These are phyloP conservation scores for Nomada flava DNA, from an alignment of 2,888 invertebrate genomes.

Conservation along the genomic window DNA sequence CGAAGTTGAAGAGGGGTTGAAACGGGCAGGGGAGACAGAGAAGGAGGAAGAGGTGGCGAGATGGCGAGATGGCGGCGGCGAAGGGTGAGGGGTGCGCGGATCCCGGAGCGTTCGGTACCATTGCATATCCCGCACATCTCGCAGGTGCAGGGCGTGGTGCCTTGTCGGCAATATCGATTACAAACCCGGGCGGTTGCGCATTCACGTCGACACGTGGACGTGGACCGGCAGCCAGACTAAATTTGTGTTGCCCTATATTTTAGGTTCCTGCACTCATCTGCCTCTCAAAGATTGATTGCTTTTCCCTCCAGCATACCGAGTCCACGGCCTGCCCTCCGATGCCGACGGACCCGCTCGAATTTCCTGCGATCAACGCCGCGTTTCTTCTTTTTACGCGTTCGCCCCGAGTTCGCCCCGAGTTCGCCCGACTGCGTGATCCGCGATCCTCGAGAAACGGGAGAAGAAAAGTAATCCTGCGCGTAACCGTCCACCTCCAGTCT, in stretches of 20 bases:
- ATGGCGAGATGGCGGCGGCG: background rate
- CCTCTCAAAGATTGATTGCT: conserved; percentile 84
- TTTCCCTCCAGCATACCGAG: conserved; percentile 71
- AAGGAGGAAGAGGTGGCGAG: background rate
- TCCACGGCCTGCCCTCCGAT: conserved; percentile 51
- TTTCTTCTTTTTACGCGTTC: background rate
- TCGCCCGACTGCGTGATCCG: too few relatives aligned
- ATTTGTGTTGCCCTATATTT: conserved; percentile 84
- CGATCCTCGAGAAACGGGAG: too few relatives aligned
- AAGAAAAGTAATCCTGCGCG: too few relatives aligned
- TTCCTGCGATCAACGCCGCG: conserved; percentile 42
- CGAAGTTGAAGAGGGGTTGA: conserved; percentile 29
- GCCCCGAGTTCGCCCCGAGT: too few relatives aligned
- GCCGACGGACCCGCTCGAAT: conserved; percentile 56
- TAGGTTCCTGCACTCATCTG: conserved; percentile 82
- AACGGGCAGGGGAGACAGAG: conserved; percentile 5
- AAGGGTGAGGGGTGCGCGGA: conserved; percentile 46
- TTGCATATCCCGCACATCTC: conserved; percentile 81
- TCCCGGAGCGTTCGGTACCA: conserved; percentile 73
- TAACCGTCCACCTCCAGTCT: background rate
- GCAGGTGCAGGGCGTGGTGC: conserved; percentile 84
- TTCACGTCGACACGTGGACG: conserved; percentile 83
- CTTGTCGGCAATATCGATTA: conserved; percentile 84
- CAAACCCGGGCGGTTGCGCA: conserved; percentile 83
- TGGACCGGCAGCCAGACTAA: conserved; percentile 80